These are phyloP conservation scores for Lycia hirtaria DNA, from an alignment of 2,888 invertebrate genomes.

Conservation along the genomic window DNA sequence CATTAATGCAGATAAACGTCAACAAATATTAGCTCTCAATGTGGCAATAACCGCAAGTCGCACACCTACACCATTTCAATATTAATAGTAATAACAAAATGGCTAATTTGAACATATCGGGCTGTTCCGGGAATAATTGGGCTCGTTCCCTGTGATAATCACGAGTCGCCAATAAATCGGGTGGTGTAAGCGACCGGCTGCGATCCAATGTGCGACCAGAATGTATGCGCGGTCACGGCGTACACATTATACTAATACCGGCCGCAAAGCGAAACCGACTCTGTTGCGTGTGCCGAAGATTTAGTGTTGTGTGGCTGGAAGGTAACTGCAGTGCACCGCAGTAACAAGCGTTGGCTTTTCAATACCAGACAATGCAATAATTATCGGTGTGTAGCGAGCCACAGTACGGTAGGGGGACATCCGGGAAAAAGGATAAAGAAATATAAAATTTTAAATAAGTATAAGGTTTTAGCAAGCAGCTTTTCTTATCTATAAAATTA, in stretches of 20 bases:
- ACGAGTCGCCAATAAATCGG: slow-evolving; percentile 64
- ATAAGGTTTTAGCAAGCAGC: too few relatives aligned
- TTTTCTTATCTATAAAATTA: too few relatives aligned
- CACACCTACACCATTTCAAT: slow-evolving; percentile 22
- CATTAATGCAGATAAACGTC: neutral
- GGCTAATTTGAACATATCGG: slow-evolving; percentile 11
- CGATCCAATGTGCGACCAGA: slow-evolving; percentile 51
- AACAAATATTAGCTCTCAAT: slow-evolving; percentile 7
- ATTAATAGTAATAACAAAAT: slow-evolving; percentile 18
- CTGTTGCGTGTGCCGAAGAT: slow-evolving; percentile 23
- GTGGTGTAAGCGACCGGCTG: slow-evolving; percentile 52
- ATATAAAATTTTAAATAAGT: too few relatives aligned
- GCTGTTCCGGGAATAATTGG: slow-evolving; percentile 31
- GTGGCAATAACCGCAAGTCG: slow-evolving; percentile 16
- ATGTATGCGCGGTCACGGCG: slow-evolving; percentile 69
- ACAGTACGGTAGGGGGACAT: slow-evolving; percentile 3
- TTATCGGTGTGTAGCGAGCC: slow-evolving; percentile 42
- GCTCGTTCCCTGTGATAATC: slow-evolving; percentile 48
- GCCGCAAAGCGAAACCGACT: slow-evolving; percentile 9
- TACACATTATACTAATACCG: slow-evolving; percentile 58
- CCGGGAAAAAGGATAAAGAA: too few relatives aligned
- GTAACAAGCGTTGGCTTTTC: slow-evolving; percentile 46
- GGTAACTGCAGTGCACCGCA: slow-evolving; percentile 39
- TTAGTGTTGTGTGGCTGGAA: slow-evolving; percentile 2
- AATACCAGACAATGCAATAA: slow-evolving; percentile 53